Conservation (phyloP, 2,888 invertebrate genomes). For the Drepana falcataria region DNA sequence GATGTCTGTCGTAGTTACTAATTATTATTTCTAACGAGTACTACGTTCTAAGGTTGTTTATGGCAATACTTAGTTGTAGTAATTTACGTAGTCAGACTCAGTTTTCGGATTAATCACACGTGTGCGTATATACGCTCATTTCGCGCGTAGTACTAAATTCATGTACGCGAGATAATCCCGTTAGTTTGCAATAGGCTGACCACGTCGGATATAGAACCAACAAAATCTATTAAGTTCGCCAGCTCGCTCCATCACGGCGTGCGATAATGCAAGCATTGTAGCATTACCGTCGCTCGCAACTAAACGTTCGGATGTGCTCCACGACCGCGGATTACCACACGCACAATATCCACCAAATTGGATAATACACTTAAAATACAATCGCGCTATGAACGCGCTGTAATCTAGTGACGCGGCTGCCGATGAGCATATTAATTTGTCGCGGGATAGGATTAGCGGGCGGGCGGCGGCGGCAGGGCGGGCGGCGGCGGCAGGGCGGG, state of each 20-base stretch:
- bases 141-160: constrained; percentile 48
- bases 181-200: constrained; percentile 67
- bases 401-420: constrained; percentile 75
- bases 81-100: constrained; percentile 15
- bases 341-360: constrained; percentile 81
- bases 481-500: constrained; percentile 16
- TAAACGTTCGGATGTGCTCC: constrained; percentile 57
- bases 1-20: too few species aligned
- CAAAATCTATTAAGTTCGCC: constrained; percentile 75
- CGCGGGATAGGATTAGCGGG: constrained; percentile 70
- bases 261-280: constrained; percentile 63
- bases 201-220: constrained; percentile 55
- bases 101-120: constrained; percentile 27
- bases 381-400: constrained; percentile 75
- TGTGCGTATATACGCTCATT: constrained; percentile 33
- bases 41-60: constrained; percentile 5
- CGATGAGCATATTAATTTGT: constrained; percentile 79
- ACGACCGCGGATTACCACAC: constrained; percentile 71
- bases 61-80: constrained; percentile 10
- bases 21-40: too few species aligned
- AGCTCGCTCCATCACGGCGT: constrained; percentile 61
- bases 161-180: constrained; percentile 67
- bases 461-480: constrained; percentile 25
- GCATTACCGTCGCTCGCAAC: constrained; percentile 46
- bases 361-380: constrained; percentile 84